Evolutionary conservation across 2,888 invertebrate species (phyloP).

Genomic region (Lacanobia wlatinum): DNA sequence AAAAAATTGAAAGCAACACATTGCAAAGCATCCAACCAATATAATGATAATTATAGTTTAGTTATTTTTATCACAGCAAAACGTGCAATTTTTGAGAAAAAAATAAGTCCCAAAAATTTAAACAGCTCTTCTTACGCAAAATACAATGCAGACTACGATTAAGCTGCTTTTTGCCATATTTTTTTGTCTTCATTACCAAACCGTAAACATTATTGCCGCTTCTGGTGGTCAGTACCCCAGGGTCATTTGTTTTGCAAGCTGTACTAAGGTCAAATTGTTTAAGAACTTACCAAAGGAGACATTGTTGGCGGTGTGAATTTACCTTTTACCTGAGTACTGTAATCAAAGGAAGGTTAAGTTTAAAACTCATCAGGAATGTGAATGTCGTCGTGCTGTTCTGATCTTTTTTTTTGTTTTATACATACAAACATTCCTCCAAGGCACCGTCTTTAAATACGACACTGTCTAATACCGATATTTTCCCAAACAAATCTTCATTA

Average conservation of each 20-base stretch:
- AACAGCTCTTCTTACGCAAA: slow-evolving; percentile 16
- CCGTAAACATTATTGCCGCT: slow-evolving; percentile 35
- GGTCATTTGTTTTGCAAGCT: slow-evolving; percentile 47
- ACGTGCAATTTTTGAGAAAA: neutral
- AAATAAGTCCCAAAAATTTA: neutral
- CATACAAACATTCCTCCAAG: neutral
- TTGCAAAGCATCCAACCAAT: neutral
- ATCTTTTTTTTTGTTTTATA: neutral
- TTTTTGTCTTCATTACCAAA: slow-evolving; percentile 30
- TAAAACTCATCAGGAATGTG: neutral
- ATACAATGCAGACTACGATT: slow-evolving; percentile 25
- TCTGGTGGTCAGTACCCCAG: slow-evolving; percentile 45
- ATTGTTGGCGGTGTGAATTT: slow-evolving; percentile 23
- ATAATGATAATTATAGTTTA: neutral
- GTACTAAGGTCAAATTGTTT: slow-evolving; percentile 44
- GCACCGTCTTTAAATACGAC: neutral
- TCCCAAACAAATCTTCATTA: too few species aligned
- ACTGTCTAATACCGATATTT: neutral
- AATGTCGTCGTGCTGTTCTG: neutral
- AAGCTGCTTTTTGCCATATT: slow-evolving; percentile 22
- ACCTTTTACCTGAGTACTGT: slow-evolving; percentile 20
- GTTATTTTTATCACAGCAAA: neutral
- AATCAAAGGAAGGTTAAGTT: slow-evolving; percentile 37
- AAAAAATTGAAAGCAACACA: neutral
- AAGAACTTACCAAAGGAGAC: slow-evolving; percentile 18